These are phyloP conservation scores for Percopsis omiscomaycus DNA, from an alignment of 2,797 vertebrate species.

Conservation along the genomic window DNA sequence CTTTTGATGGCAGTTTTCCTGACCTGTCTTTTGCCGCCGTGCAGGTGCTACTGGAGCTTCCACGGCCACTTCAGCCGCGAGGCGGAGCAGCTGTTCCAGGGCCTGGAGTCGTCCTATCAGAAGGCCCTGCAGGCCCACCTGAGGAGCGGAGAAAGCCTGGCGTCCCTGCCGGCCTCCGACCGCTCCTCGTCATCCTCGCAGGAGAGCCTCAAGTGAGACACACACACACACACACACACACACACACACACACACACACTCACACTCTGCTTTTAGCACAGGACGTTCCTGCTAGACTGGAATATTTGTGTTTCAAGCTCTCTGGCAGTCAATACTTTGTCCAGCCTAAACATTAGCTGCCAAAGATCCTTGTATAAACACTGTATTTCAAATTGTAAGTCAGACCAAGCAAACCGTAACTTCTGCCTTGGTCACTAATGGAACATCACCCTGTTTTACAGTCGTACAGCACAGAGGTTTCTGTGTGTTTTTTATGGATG, in stretches of 20 bases:
- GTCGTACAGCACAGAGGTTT: too few relatives aligned
- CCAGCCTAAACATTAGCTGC: too few relatives aligned
- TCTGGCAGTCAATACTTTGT: too few relatives aligned
- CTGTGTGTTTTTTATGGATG: too few relatives aligned
- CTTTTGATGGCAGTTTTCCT: not conserved
- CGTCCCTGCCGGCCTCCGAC: slow-evolving; percentile 90
- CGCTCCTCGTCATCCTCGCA: slow-evolving; percentile 96
- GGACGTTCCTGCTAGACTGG: too few relatives aligned
- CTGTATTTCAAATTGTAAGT: too few relatives aligned
- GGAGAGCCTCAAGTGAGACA: slow-evolving; percentile 92
- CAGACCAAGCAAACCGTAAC: too few relatives aligned
- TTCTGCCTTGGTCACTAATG: too few relatives aligned
- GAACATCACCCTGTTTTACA: too few relatives aligned
- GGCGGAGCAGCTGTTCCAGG: slow-evolving; percentile 90
- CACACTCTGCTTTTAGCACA: not conserved
- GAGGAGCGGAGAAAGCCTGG: slow-evolving; percentile 87
- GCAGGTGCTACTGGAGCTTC: slow-evolving; percentile 93
- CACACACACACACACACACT: not conserved
- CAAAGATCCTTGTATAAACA: too few relatives aligned
- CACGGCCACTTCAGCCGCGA: slow-evolving; percentile 90
- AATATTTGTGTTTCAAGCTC: too few relatives aligned
- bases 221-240: too few relatives aligned
- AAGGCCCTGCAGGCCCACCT: slow-evolving; percentile 91
- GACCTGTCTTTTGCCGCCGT: slow-evolving; percentile 1
- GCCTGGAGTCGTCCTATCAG: slow-evolving; percentile 92